A percentile compares a stretch with the other conserved stretches of the same genome.
Evolutionary conservation across 2,797 vertebrate genomes (phyloP).

Genomic region (Acrossocheilus wenchowensis): DNA sequence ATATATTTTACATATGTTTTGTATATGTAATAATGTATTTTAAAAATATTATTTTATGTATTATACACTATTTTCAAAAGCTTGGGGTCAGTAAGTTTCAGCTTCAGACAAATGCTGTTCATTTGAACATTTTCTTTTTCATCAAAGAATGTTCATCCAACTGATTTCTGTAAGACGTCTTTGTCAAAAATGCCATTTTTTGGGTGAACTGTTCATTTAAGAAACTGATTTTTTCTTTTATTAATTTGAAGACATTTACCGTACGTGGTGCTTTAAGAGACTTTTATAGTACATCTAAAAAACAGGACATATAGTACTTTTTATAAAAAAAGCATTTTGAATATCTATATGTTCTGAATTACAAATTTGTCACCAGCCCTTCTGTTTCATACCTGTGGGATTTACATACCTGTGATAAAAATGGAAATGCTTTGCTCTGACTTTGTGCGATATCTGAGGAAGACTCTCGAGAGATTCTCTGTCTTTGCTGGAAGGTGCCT

Average conservation of each 20-base stretch:
- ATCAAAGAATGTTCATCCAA: not conserved
- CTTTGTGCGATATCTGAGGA: conserved; percentile 52
- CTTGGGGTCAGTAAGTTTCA: not conserved
- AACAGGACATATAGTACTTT: not conserved
- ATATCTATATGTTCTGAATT: conserved; percentile 9
- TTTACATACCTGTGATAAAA: conserved; percentile 51
- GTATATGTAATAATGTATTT: not conserved
- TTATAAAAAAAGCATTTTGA: not conserved
- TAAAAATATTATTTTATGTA: too few species aligned
- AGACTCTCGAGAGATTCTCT: conserved; percentile 56
- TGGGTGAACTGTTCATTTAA: not conserved
- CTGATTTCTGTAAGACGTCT: not conserved
- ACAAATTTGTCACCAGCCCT: conserved; percentile 4
- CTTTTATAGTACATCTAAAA: not conserved
- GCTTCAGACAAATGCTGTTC: not conserved
- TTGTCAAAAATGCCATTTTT: not conserved
- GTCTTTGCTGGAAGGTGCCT: conserved; percentile 63
- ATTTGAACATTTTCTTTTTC: not conserved
- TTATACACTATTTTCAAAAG: too few species aligned
- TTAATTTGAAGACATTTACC: not conserved
- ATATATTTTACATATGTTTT: not conserved
- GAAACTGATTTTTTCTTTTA: not conserved
- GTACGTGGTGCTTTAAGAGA: not conserved
- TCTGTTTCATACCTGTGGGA: conserved; percentile 37
- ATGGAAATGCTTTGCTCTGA: conserved; percentile 51